A percentile compares a stretch with the other conserved stretches of the same genome.
These are phyloP conservation scores for Gallinago nigripennis DNA, from an alignment of 2,797 vertebrate species.

Conservation along the genomic window DNA sequence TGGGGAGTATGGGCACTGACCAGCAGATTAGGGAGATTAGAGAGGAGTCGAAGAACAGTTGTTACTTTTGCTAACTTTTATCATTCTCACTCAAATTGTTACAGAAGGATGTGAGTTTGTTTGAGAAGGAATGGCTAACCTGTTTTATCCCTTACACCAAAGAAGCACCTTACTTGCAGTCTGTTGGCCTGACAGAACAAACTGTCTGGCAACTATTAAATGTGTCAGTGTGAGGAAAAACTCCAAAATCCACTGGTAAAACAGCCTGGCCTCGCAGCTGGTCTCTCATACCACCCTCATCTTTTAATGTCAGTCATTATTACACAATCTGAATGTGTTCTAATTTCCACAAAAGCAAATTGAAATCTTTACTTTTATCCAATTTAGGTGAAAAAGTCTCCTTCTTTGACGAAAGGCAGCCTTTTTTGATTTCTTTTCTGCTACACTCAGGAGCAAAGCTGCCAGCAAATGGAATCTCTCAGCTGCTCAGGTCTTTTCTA, in stretches of 20 bases:
- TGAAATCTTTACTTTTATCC: neutral
- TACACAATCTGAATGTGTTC: neutral
- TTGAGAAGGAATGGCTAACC: neutral
- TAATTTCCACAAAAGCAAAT: neutral
- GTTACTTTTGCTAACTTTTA: neutral
- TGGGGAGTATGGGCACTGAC: neutral
- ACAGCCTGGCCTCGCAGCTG: neutral
- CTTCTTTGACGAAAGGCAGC: neutral
- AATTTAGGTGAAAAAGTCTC: neutral
- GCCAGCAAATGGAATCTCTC: neutral
- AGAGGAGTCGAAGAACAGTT: neutral
- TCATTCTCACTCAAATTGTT: neutral
- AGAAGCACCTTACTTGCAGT: neutral
- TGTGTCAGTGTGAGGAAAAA: neutral
- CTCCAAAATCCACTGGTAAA: neutral
- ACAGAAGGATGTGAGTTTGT: neutral
- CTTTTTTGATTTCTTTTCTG: neutral
- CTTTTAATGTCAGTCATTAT: neutral
- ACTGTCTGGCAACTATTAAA: neutral
- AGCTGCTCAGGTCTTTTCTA: neutral
- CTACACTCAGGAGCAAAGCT: neutral
- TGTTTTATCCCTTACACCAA: neutral
- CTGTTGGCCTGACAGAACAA: neutral
- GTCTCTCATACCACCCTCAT: neutral
- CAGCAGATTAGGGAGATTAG: neutral